Evolutionary conservation across 1,140 invertebrate species (phyloP), one percentile per base, ranked within the genome.

Genomic region (Hypothenemus hampei): DNA sequence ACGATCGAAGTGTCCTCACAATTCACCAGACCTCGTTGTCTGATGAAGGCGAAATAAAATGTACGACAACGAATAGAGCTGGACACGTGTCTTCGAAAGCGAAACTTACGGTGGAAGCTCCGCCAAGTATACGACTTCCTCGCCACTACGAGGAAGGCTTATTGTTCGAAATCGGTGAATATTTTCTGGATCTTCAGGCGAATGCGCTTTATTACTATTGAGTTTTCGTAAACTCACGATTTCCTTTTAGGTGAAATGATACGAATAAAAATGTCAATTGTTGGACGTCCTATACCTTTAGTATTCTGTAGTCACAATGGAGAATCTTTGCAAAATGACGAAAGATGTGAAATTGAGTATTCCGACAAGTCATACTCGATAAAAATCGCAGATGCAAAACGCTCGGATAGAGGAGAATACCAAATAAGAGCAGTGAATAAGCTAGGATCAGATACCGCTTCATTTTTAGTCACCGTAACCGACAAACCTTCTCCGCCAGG

Each of bases 281-380:
- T 88, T 22, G 94, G 93, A 6, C 83, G 87, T 65, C 95, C 95
- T 4, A 74, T 81, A 26, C 93, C 93, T 1, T 76, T 74, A 4
- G 79, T 93, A 0, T 83, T 83, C 33, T 98, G 93, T 93, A 80
- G 82, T 23, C 89, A 94, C 64, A 86, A 97, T 63, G 87, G 88
- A 11, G 85, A 92, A 62, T 71, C 77, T 2, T 76, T 90, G 4
- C 59, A 71, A 0, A 71, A 76, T 18, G 78, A 80, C 58, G 78
- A 77, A 13, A 77, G 86, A 57, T 82, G 87, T 50, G 77, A 87
- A 67, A 79, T 88, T 21, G 77, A 82, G 53, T 78, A 77, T 50
- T 80, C 78, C 4, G 82, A 88, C 37, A 84, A 84, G 54, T 83
- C 84, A 64, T 84, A 82, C 1, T 70, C 81, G 36, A 69, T 94